These are phyloP conservation scores for Tokudaia tokunoshimensis DNA, from an alignment of 2,797 vertebrate species.

Conservation along the genomic window DNA sequence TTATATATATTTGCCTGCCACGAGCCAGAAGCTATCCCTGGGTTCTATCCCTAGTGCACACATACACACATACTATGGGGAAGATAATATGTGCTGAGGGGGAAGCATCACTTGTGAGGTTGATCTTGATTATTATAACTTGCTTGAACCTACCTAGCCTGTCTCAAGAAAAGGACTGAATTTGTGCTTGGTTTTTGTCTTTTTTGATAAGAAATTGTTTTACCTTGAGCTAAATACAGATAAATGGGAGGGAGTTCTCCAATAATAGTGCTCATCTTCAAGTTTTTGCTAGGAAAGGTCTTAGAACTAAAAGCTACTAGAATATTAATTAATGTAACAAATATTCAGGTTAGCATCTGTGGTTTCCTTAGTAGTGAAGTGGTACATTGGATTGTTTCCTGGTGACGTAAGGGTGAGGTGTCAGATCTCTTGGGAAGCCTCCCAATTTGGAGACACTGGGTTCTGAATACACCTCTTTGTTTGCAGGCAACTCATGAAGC, in stretches of 20 bases:
- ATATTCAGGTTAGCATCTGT: not conserved
- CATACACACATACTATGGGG: not conserved
- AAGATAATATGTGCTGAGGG: not conserved
- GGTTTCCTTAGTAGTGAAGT: not conserved
- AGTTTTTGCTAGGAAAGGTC: not conserved
- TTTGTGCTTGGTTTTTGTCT: not conserved
- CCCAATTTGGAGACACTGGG: accelerated
- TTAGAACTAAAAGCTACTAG: not conserved
- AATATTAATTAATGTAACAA: not conserved
- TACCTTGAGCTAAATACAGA: not conserved
- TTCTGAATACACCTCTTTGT: not conserved
- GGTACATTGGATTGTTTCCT: not conserved
- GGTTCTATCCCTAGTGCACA: not conserved
- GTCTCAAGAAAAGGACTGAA: not conserved
- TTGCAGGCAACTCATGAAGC: constrained; percentile 94
- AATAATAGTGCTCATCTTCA: not conserved
- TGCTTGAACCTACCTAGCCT: not conserved
- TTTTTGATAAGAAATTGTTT: not conserved
- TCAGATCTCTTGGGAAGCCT: not conserved
- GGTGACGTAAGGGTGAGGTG: not conserved
- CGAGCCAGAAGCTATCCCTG: too few species aligned
- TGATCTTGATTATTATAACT: not conserved
- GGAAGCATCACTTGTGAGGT: not conserved
- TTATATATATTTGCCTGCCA: not conserved
- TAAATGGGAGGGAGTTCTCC: not conserved